Conservation (phyloP, 1,140 invertebrate genomes). For the Drosophila ananassae region DNA sequence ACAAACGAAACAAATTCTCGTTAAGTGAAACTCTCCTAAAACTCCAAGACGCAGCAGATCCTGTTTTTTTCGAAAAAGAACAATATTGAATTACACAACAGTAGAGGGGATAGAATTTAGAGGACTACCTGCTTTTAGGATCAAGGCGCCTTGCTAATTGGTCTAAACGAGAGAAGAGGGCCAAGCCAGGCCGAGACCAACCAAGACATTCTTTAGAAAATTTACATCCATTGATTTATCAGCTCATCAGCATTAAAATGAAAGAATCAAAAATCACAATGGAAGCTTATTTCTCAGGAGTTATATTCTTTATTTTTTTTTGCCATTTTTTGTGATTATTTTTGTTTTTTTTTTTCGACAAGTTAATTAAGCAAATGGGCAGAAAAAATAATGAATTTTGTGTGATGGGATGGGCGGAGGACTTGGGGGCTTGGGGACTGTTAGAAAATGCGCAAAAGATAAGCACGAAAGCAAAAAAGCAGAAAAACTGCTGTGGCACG, state of each 20-base stretch:
- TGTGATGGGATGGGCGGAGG: not conserved
- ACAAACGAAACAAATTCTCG: constrained; percentile 72
- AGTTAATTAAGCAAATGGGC: constrained; percentile 66
- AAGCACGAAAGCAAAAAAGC: constrained; percentile 62
- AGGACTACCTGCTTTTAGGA: constrained; percentile 58
- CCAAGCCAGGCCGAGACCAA: too few species aligned
- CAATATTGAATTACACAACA: constrained; percentile 75
- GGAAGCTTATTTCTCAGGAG: not conserved
- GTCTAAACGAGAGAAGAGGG: constrained; percentile 12
- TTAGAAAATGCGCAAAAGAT: constrained; percentile 69
- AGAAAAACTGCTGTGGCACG: constrained; percentile 74
- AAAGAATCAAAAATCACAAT: constrained; percentile 23
- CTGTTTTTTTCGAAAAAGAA: constrained; percentile 64
- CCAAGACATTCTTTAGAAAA: not conserved
- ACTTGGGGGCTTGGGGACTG: constrained; percentile 29
- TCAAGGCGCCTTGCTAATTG: constrained; percentile 65
- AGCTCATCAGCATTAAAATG: constrained; percentile 10
- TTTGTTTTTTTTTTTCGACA: constrained; percentile 35
- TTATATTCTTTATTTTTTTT: too few species aligned
- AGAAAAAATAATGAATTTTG: constrained; percentile 40
- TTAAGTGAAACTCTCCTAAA: constrained; percentile 49
- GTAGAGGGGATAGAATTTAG: constrained; percentile 27
- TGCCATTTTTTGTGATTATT: too few species aligned
- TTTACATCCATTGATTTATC: constrained; percentile 31
- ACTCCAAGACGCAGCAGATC: constrained; percentile 51